phyloP scores from a whole-genome alignment of 2,888 invertebrate genomes.

The Punctoribates punctum region DNA sequence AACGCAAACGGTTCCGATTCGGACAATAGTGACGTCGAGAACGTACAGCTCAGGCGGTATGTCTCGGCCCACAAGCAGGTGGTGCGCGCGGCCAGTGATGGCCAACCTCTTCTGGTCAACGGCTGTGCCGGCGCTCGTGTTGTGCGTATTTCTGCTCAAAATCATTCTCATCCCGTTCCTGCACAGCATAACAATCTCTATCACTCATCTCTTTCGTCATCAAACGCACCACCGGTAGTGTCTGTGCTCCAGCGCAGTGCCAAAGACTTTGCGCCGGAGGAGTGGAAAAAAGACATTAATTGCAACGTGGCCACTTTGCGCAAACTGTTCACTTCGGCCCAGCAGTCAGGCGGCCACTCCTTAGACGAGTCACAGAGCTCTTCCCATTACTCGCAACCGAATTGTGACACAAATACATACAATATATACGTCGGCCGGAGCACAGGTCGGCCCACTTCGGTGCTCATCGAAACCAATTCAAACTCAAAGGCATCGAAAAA shows the following conservation, averaged over 20 bases:
- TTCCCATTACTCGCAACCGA: not conserved
- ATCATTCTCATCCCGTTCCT: not conserved
- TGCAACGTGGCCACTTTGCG: constrained; percentile 15
- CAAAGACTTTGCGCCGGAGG: constrained; percentile 45
- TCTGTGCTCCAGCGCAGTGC: constrained; percentile 51
- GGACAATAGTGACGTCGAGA: constrained; percentile 4
- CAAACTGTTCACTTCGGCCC: constrained; percentile 2
- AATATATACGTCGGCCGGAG: constrained; percentile 8
- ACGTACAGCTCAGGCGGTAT: not conserved
- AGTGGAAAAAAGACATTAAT: constrained; percentile 28
- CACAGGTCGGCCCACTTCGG: constrained; percentile 9
- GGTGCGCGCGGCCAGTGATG: constrained; percentile 12
- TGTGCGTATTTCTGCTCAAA: constrained; percentile 26
- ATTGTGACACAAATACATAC: constrained; percentile 11
- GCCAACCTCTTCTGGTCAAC: not conserved
- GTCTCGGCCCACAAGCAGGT: constrained; percentile 20
- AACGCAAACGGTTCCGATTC: constrained; percentile 36
- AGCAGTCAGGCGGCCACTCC: not conserved
- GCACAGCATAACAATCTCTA: not conserved
- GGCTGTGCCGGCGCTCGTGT: constrained; percentile 6
- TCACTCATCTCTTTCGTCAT: constrained; percentile 52
- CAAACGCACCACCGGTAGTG: constrained; percentile 65
- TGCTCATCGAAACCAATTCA: constrained; percentile 5
- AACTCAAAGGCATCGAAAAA: not conserved
- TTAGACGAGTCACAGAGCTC: not conserved